Percentiles rank a stretch among this genome's conserved stretches.
Evolutionary conservation across 2,888 invertebrate genomes (phyloP).

Genomic region (Disparrhopalites patrizii): DNA sequence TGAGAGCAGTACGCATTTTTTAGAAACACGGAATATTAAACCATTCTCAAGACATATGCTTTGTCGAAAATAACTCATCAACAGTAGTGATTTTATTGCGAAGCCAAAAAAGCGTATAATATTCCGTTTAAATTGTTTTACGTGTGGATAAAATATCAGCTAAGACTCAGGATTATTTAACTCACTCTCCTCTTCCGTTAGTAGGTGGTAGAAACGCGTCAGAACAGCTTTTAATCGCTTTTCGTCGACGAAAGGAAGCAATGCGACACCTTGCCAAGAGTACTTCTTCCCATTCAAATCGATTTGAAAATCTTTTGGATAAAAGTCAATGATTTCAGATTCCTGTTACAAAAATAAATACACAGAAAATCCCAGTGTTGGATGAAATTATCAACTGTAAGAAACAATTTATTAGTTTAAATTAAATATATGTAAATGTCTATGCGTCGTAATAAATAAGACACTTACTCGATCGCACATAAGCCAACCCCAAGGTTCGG

Average conservation of each 20-base stretch:
- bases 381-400: neutral
- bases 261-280: slow-evolving; percentile 99
- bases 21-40: no score
- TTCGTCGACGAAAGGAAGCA: slow-evolving; percentile 97
- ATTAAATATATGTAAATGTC: no score
- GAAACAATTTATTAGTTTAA: no score
- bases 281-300: slow-evolving; percentile 99
- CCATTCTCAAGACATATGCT: no score
- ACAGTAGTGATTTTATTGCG: no score
- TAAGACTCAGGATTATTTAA: no score
- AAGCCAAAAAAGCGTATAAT: no score
- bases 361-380: slow-evolving; percentile 32
- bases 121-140: no score
- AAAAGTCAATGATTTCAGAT: slow-evolving; percentile 96
- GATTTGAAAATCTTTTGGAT: slow-evolving; percentile 94
- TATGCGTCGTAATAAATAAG: no score
- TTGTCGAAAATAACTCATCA: no score
- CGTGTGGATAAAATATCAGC: no score
- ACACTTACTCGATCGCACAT: slow-evolving; percentile 81
- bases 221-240: slow-evolving; percentile 77
- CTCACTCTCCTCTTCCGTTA: slow-evolving; percentile 79
- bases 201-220: slow-evolving; percentile 68
- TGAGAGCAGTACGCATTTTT: no score
- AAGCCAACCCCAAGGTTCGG: slow-evolving; percentile 83
- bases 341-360: slow-evolving; percentile 72